These are phyloP conservation scores for Pteria penguin DNA, from an alignment of 2,888 invertebrate genomes.

Conservation along the genomic window DNA sequence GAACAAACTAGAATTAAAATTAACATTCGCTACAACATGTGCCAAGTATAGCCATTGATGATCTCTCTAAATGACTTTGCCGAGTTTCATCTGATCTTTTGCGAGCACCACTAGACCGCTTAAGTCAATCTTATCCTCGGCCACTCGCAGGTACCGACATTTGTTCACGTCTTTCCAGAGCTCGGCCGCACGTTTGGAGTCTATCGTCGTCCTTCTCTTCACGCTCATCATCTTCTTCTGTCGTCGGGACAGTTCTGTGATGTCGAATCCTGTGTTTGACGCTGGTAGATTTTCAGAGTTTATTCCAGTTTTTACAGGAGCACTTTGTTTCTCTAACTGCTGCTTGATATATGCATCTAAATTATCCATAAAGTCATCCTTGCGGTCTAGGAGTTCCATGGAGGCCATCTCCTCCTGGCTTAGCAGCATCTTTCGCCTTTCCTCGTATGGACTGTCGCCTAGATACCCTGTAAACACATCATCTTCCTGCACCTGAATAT, in stretches of 20 bases:
- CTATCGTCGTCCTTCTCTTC: neutral
- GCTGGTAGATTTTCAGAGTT: neutral
- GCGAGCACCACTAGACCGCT: constrained; percentile 15
- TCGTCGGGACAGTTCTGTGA: neutral
- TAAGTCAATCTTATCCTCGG: constrained; percentile 43
- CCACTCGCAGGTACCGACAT: constrained; percentile 49
- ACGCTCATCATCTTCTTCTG: neutral
- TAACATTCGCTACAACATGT: too few species aligned
- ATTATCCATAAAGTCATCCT: constrained; percentile 39
- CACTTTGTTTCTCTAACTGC: neutral
- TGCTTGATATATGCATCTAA: constrained; percentile 28
- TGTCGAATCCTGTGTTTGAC: neutral
- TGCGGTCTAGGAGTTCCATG: constrained; percentile 34
- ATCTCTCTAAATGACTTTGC: neutral
- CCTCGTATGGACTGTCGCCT: constrained; percentile 49
- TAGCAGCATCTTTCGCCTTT: constrained; percentile 45
- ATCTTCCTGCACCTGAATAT: neutral
- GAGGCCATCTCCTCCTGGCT: constrained; percentile 40
- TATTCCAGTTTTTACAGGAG: neutral
- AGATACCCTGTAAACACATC: constrained; percentile 35
- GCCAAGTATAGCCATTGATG: neutral
- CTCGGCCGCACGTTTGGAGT: constrained; percentile 18
- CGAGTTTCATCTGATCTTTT: neutral
- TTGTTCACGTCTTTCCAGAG: constrained; percentile 54
- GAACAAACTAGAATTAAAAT: too few species aligned